Evolutionary conservation across 2,113 vertebrate genomes (phyloP).

Genomic region (Gallinago jamesoni): DNA sequence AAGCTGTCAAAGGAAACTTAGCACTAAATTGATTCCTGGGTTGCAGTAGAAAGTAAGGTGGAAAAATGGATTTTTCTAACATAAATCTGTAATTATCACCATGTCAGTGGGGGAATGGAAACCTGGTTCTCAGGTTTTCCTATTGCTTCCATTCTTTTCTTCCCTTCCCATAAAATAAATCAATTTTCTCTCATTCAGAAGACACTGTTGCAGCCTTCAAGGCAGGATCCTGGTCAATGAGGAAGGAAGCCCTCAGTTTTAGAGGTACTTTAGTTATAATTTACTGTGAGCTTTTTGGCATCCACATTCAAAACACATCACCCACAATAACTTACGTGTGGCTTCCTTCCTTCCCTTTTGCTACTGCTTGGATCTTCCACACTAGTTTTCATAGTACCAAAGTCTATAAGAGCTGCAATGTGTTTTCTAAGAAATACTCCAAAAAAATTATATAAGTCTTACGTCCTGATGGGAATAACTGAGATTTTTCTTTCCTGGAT

Average conservation of each 20-base stretch:
- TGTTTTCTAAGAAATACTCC: not conserved
- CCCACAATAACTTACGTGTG: fast-evolving
- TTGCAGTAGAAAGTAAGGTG: not conserved
- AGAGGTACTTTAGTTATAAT: not conserved
- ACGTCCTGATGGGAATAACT: not conserved
- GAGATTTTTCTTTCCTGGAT: not conserved
- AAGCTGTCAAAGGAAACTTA: not conserved
- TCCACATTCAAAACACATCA: not conserved
- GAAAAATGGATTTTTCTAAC: not conserved
- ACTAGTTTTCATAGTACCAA: not conserved
- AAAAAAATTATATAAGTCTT: not conserved
- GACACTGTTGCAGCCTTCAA: not conserved
- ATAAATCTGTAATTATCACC: not conserved
- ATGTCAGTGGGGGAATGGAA: not conserved
- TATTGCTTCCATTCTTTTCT: not conserved
- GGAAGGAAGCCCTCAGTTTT: not conserved
- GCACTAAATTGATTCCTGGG: not conserved
- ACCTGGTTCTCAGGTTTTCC: not conserved
- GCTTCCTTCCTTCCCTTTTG: not conserved
- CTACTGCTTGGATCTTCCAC: not conserved
- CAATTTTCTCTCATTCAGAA: not conserved
- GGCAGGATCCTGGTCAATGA: not conserved
- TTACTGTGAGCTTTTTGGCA: not conserved
- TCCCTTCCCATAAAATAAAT: not conserved
- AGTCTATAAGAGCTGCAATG: not conserved